Conservation (phyloP, 2,113 vertebrate species). For the Pomatorhinus ruficollis region DNA sequence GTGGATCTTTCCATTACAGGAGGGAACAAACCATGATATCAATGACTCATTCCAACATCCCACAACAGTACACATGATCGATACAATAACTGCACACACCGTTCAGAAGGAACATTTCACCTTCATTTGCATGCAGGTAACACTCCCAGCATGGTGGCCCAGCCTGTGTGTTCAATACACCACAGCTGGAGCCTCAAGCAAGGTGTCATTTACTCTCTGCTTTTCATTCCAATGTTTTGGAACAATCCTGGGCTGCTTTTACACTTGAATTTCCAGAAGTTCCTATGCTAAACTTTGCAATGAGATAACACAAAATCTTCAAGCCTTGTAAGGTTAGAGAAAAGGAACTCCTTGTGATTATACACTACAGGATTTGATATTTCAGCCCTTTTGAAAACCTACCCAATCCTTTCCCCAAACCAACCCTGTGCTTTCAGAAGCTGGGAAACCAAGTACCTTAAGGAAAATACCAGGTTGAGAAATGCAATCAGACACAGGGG, state of each 20-base stretch:
- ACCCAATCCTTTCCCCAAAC: not conserved
- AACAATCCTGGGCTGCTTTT: not conserved
- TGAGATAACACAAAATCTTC: not conserved
- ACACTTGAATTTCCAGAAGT: not conserved
- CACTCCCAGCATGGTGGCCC: too few relatives aligned
- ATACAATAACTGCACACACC: not conserved
- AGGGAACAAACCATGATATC: not conserved
- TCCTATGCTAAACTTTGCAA: not conserved
- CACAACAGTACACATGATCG: fast-evolving
- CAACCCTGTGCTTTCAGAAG: not conserved
- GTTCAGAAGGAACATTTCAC: not conserved
- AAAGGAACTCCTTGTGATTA: slow-evolving; percentile 9
- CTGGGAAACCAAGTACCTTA: not conserved
- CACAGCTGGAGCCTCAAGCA: not conserved
- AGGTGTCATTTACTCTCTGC: not conserved
- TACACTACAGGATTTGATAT: not conserved
- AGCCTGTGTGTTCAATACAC: not conserved
- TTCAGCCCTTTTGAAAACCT: not conserved
- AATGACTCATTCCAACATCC: not conserved
- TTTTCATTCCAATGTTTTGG: not conserved
- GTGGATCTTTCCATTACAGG: not conserved
- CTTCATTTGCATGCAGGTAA: not conserved
- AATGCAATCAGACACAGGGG: not conserved
- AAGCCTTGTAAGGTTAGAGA: slow-evolving; percentile 28
- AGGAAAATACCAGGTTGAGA: not conserved